Evolutionary conservation across 2,888 invertebrate genomes (phyloP).

Genomic region (Masnerella sp.): DNA sequence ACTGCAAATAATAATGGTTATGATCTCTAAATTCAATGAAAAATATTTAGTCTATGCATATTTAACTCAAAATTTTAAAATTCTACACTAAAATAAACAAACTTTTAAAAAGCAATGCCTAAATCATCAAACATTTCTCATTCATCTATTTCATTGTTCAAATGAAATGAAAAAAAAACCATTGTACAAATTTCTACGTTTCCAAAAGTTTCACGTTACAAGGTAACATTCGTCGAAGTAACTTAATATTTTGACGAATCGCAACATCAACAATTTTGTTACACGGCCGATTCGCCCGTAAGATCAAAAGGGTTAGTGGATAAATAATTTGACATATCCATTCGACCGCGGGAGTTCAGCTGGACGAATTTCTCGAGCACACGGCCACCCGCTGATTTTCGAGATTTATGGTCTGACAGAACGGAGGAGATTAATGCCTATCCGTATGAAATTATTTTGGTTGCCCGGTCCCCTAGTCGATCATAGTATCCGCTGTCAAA

Average conservation of each 20-base stretch:
- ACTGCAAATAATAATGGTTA: no score
- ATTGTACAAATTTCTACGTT: no score
- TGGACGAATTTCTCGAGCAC: conserved; percentile 42
- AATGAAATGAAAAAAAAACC: no score
- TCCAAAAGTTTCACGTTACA: conserved; percentile 2
- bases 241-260: conserved; percentile 42
- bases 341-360: conserved; percentile 45
- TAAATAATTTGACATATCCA: conserved; percentile 56
- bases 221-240: conserved; percentile 6
- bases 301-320: conserved; percentile 40
- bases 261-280: conserved; percentile 16
- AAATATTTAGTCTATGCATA: no score
- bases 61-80: no score
- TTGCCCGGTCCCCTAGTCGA: conserved; percentile 14
- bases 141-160: no score
- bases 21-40: no score
- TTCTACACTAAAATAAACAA: no score
- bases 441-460: conserved; percentile 39
- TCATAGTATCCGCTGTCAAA: conserved; percentile 32
- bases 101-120: no score
- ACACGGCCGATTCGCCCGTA: conserved; percentile 6
- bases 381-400: conserved; percentile 42
- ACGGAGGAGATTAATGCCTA: conserved; percentile 46
- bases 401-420: conserved; percentile 44
- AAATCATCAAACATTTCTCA: no score